Evolutionary conservation across 1,140 invertebrate species (phyloP).

Genomic region (Trichomalopsis sarcophagae): DNA sequence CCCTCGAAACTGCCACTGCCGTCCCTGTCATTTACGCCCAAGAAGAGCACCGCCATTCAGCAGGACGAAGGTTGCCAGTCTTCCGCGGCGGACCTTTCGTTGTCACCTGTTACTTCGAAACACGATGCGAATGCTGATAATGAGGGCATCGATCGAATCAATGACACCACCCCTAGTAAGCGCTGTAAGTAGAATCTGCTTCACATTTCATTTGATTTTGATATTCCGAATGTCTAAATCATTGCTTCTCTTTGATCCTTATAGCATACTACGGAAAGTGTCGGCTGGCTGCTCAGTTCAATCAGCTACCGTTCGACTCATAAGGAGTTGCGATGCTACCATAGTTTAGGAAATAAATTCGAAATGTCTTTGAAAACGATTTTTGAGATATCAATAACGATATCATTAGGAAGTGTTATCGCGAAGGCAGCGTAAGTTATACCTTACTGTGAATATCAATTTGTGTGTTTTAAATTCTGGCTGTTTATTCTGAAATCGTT

Average conservation of each 20-base stretch:
- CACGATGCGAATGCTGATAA: conserved; percentile 52
- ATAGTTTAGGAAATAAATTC: neutral
- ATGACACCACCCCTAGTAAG: conserved; percentile 65
- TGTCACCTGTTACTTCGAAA: conserved; percentile 45
- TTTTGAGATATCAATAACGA: neutral
- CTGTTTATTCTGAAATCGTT: neutral
- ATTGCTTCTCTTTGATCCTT: conserved; percentile 47
- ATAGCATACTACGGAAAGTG: conserved; percentile 68
- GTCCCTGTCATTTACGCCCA: conserved; percentile 67
- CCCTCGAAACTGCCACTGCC: conserved; percentile 72
- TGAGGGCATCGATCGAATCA: conserved; percentile 60
- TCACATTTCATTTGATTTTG: neutral
- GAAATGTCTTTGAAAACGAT: neutral
- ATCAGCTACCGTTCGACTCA: conserved; percentile 66
- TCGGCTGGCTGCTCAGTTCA: conserved; percentile 72
- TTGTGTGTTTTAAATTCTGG: neutral
- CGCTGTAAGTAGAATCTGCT: conserved; percentile 58
- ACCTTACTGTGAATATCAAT: neutral
- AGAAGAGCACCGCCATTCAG: conserved; percentile 55
- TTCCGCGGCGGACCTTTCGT: conserved; percentile 39
- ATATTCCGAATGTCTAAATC: neutral
- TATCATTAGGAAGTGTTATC: neutral
- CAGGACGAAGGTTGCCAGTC: neutral
- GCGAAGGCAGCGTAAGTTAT: neutral
- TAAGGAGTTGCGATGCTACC: conserved; percentile 36